These are phyloP conservation scores for Hydractinia echinata DNA, from an alignment of 30 jellyfish, hydroid and myxozoan species.

Conservation along the genomic window DNA sequence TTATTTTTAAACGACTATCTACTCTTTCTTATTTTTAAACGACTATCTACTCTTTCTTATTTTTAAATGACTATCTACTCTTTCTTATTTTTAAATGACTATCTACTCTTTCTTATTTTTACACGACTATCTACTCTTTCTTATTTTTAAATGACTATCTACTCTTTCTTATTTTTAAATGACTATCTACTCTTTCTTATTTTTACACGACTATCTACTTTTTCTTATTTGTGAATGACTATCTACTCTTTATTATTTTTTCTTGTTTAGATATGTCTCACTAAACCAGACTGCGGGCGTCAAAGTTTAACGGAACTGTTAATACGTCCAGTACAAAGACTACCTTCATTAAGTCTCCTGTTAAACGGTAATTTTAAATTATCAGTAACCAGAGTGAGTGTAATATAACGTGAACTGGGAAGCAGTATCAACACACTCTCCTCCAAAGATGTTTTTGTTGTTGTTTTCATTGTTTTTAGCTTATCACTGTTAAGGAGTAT, in stretches of 20 bases:
- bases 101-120: too few relatives aligned
- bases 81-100: not conserved
- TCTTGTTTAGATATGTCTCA: conserved; percentile 65
- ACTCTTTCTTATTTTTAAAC: not conserved
- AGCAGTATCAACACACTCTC: not conserved
- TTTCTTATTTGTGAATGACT: too few relatives aligned
- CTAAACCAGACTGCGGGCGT: conserved; percentile 97
- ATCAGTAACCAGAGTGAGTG: not conserved
- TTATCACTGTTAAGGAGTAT: too few relatives aligned
- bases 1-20: too few relatives aligned
- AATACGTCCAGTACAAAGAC: conserved; percentile 96
- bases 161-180: too few relatives aligned
- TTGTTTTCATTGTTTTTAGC: not conserved
- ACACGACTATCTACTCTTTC: too few relatives aligned
- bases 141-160: not conserved
- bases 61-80: too few relatives aligned
- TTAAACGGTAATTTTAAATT: conserved; percentile 60
- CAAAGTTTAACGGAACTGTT: conserved; percentile 89
- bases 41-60: too few relatives aligned
- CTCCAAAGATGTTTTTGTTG: not conserved
- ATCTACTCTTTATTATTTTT: not conserved
- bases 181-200: not conserved
- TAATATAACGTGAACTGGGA: too few relatives aligned
- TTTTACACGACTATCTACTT: not conserved
- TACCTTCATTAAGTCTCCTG: conserved; percentile 90